phyloP scores from a whole-genome alignment of 2,113 vertebrate genomes.

The Carassius carassius region DNA sequence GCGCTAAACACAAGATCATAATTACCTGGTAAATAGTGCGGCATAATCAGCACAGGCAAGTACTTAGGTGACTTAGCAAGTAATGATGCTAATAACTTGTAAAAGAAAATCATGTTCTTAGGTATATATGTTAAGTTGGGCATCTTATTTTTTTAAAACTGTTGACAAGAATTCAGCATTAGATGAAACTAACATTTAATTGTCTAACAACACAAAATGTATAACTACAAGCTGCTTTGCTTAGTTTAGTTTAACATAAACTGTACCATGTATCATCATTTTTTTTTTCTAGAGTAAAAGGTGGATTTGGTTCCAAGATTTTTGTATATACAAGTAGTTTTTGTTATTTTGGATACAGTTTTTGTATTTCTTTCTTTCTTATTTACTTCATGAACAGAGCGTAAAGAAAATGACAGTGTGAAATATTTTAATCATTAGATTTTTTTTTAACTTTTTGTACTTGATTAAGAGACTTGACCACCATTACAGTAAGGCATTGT shows the following conservation, averaged over 20 bases:
- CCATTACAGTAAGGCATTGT: background rate
- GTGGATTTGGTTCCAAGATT: background rate
- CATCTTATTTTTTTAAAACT: background rate
- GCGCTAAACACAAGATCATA: slow-evolving; percentile 1
- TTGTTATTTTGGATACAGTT: background rate
- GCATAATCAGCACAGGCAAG: slow-evolving; percentile 23
- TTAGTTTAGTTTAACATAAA: background rate
- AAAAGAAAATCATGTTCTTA: background rate
- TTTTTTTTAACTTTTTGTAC: background rate
- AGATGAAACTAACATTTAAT: background rate
- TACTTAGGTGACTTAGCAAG: background rate
- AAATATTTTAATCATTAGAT: background rate
- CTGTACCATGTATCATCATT: background rate
- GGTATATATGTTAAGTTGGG: background rate
- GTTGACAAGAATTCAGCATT: background rate
- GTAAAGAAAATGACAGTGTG: background rate
- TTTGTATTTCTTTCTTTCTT: background rate
- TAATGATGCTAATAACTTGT: background rate
- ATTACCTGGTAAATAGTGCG: slow-evolving; percentile 32
- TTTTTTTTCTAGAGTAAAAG: background rate
- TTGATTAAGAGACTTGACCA: background rate
- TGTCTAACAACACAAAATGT: background rate
- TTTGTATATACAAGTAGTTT: background rate
- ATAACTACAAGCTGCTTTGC: background rate
- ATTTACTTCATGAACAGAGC: background rate